A percentile compares a stretch with the other conserved stretches of the same genome.
Conservation (phyloP, 2,888 invertebrate genomes). For the Tridacna crocea region DNA sequence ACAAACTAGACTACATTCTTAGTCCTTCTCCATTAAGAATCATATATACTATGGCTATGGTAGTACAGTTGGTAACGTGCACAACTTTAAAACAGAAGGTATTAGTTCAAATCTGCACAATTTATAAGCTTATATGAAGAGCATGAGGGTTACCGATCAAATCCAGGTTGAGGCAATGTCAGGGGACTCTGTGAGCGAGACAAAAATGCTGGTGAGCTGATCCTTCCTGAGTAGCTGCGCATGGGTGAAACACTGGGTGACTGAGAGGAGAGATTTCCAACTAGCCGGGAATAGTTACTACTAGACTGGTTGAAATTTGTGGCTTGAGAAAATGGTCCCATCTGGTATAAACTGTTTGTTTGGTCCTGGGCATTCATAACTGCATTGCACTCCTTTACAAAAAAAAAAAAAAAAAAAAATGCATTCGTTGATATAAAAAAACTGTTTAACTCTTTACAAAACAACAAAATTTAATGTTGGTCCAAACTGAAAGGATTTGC, state of each 20-base stretch:
- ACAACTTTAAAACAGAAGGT: no score
- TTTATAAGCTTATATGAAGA: no score
- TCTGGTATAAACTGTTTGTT: slow-evolving; percentile 69
- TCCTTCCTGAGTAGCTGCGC: slow-evolving; percentile 76
- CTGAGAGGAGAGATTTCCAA: slow-evolving; percentile 77
- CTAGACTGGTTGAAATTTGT: slow-evolving; percentile 70
- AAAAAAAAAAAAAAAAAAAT: neutral
- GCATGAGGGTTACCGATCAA: slow-evolving; percentile 52
- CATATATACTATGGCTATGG: no score
- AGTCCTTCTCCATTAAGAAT: no score
- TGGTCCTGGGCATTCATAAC: slow-evolving; percentile 68
- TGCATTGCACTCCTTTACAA: slow-evolving; percentile 63
- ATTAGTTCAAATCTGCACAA: no score
- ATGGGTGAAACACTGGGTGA: slow-evolving; percentile 81
- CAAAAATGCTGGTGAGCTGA: slow-evolving; percentile 78
- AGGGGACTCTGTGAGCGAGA: slow-evolving; percentile 68
- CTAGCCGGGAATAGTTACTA: slow-evolving; percentile 70
- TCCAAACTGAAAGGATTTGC: no score
- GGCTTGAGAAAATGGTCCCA: slow-evolving; percentile 64
- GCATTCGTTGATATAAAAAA: no score
- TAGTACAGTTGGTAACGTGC: no score
- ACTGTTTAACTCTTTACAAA: no score
- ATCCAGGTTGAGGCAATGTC: slow-evolving; percentile 37
- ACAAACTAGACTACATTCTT: no score
- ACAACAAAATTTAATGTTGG: no score